Percentiles rank a stretch among this genome's conserved stretches.
These are phyloP conservation scores for Dorcus parallelipipedus DNA, from an alignment of 2,888 invertebrate species.

Conservation along the genomic window DNA sequence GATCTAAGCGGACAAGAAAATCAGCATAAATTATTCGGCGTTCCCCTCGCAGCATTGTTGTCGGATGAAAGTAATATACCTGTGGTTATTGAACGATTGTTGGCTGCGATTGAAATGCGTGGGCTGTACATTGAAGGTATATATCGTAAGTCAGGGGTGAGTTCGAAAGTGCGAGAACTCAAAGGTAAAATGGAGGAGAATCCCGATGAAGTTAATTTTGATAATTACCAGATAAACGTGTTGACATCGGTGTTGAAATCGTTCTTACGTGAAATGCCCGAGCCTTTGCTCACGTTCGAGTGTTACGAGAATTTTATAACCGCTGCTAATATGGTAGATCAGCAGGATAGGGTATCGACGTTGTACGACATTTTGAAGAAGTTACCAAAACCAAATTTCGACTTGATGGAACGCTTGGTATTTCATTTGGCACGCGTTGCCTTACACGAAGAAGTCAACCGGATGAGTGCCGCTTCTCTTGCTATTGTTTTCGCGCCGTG, in stretches of 20 bases:
- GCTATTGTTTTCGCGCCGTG: constrained; percentile 96
- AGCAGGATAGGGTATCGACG: constrained; percentile 77
- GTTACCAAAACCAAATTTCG: constrained; percentile 84
- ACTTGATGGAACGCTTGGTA: constrained; percentile 86
- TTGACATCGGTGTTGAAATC: constrained; percentile 84
- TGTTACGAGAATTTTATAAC: constrained; percentile 92
- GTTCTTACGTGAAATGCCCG: constrained; percentile 90
- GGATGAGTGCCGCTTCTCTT: constrained; percentile 88
- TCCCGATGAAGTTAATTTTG: constrained; percentile 67
- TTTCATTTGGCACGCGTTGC: constrained; percentile 91
- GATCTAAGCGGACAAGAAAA: constrained; percentile 18
- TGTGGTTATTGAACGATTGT: constrained; percentile 80
- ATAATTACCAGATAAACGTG: constrained; percentile 84
- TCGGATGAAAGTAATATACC: constrained; percentile 79
- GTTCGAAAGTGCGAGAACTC: constrained; percentile 77
- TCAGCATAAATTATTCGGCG: constrained; percentile 68
- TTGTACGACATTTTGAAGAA: constrained; percentile 85
- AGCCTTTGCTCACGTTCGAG: constrained; percentile 88
- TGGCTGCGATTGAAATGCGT: constrained; percentile 86
- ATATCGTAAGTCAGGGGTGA: constrained; percentile 87
- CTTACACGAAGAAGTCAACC: constrained; percentile 78
- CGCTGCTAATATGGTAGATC: constrained; percentile 80
- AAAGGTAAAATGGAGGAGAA: constrained; percentile 75
- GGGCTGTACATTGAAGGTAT: constrained; percentile 91
- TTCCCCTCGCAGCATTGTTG: constrained; percentile 70